Conservation (phyloP, 2,888 invertebrate genomes). For the Pterostichus madidus region DNA sequence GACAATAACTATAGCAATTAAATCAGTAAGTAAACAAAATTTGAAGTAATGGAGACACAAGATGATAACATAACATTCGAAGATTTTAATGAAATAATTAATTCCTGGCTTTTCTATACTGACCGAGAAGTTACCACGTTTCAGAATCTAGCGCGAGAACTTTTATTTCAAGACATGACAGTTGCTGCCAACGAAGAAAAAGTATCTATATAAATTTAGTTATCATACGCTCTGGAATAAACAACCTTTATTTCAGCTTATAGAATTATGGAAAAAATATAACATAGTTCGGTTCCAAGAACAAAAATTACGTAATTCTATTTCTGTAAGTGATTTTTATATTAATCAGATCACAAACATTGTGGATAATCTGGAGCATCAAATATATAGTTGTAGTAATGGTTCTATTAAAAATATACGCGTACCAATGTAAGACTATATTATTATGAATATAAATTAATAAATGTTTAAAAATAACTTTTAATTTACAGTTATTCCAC, state of each 20-base stretch:
- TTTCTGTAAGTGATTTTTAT: slow-evolving; percentile 10
- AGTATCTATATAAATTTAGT: slow-evolving; percentile 6
- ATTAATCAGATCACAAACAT: slow-evolving; percentile 47
- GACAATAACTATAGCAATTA: slow-evolving; percentile 24
- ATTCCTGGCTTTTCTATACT: slow-evolving; percentile 30
- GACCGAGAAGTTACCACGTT: slow-evolving; percentile 10
- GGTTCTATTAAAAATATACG: slow-evolving; percentile 12
- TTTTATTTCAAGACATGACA: neutral
- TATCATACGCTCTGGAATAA: neutral
- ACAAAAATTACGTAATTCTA: slow-evolving; percentile 22
- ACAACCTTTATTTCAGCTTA: slow-evolving; percentile 29
- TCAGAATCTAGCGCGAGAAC: slow-evolving; percentile 25
- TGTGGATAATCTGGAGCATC: slow-evolving; percentile 24
- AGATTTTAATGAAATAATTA: slow-evolving; percentile 24
- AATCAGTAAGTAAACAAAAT: slow-evolving; percentile 8
- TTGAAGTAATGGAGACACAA: slow-evolving; percentile 28
- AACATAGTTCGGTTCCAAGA: slow-evolving; percentile 11
- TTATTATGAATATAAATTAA: neutral
- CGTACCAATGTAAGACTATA: slow-evolving; percentile 27
- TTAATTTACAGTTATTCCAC: slow-evolving; percentile 39
- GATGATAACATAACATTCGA: slow-evolving; percentile 11
- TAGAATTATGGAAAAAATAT: slow-evolving; percentile 30
- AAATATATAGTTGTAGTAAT: neutral
- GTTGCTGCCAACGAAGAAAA: slow-evolving; percentile 28
- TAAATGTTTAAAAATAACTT: neutral